Base-by-base conservation (phyloP, 2,113 vertebrate genomes). In the Tetrax tetrax region DNA sequence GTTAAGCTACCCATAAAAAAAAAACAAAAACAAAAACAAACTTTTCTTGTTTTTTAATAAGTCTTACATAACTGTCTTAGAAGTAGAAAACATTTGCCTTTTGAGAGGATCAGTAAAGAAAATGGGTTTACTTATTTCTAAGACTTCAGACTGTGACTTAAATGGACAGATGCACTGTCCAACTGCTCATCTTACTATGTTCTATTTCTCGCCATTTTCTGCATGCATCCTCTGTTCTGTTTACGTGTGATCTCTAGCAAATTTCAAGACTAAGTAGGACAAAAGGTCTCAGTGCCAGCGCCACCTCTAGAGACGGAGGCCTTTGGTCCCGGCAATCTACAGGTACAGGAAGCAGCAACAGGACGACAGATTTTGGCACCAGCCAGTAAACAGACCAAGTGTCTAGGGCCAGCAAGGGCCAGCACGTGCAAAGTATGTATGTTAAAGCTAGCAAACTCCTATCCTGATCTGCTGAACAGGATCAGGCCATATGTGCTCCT, bases 401-500 rank as follows among this genome's bases (percentile, higher is more conserved):
- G 24, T 25, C 31, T 6, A 54, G 15, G 24, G 50, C 24, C 50
- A 75, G 59, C n/a, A n/a, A 22, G 72, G 38, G 45, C 43, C 54
- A 78, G 13, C 18, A 59, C 1, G 12, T 37, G 28, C 64, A 48
- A 48, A 8, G 9, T 18, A n/a, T 53, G 8, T 61, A 9, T 59
- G 47, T 7, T 35, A 51, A 47, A 57, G 33, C 18, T 37, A 27
- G 16, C 3, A 6, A 76, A 50, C 28, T 61, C 35, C 41, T 24
- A 6, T 24, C 22, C 77, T 61, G 7, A 80, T 21, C 28, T 57
- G 47, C 77, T 80, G 12, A 80, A 35, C 14, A 43, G 35, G 24
- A 60, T 33, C 6, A 4, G 21, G 15, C 57, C 10, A 4, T 6
- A 14, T 0, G 2, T 21, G 63, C 43, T 79, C 9, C 68, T 33